phyloP scores from a whole-genome alignment of 1,140 invertebrate species.

The Neomicropteryx cornuta region DNA sequence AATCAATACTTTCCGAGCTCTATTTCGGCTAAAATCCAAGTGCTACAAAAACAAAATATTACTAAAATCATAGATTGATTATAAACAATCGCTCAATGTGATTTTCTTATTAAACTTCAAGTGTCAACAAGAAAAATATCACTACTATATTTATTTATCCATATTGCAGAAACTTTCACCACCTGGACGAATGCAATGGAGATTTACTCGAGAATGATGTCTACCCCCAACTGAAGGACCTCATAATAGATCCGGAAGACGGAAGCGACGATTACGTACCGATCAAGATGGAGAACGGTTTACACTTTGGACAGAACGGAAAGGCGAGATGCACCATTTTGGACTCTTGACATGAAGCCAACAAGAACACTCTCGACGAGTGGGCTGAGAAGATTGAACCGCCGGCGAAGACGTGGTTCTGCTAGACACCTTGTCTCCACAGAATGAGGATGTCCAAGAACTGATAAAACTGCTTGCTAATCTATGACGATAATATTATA shows the following conservation, averaged over 20 bases:
- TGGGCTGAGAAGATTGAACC: constrained; percentile 22
- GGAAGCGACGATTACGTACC: constrained; percentile 28
- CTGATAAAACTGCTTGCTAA: too few relatives aligned
- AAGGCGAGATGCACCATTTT: constrained; percentile 19
- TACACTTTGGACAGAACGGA: constrained; percentile 19
- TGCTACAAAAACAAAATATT: too few relatives aligned
- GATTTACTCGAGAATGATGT: background rate
- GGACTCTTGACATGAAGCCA: constrained; percentile 32
- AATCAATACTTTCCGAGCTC: too few relatives aligned
- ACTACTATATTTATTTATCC: background rate
- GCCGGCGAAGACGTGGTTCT: constrained; percentile 40
- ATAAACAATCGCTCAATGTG: too few relatives aligned
- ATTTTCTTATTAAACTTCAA: too few relatives aligned
- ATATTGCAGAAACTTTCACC: too few relatives aligned
- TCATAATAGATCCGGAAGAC: constrained; percentile 26
- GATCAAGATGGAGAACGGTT: constrained; percentile 9
- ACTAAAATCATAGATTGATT: too few relatives aligned
- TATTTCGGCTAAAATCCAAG: too few relatives aligned
- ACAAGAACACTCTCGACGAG: constrained; percentile 7
- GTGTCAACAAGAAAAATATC: background rate
- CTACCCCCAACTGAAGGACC: constrained; percentile 18
- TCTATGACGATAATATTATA: too few relatives aligned
- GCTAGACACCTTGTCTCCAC: too few relatives aligned
- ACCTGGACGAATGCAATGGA: background rate
- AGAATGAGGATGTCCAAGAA: too few relatives aligned